These are phyloP conservation scores for Lottia scabra DNA, from an alignment of 2,888 invertebrate genomes.

Conservation along the genomic window DNA sequence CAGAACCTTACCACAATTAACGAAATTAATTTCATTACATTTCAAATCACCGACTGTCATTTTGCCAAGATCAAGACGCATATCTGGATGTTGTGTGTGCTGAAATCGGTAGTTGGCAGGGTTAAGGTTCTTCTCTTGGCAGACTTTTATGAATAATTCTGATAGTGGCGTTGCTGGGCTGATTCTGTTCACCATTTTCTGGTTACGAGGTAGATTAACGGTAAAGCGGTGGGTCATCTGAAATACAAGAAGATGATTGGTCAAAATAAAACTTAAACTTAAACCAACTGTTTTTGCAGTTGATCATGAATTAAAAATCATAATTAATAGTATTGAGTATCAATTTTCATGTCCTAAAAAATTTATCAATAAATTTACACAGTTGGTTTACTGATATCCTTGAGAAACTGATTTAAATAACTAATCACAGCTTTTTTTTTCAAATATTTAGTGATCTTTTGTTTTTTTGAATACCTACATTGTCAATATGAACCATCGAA, in stretches of 20 bases:
- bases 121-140: constrained; percentile 82
- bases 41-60: constrained; percentile 45
- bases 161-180: constrained; percentile 78
- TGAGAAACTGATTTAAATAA: no score
- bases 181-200: constrained; percentile 82
- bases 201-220: constrained; percentile 83
- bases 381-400: no score
- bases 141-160: constrained; percentile 80
- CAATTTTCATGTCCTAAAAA: no score
- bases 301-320: no score
- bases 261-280: not conserved
- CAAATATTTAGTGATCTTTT: no score
- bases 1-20: constrained; percentile 39
- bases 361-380: no score
- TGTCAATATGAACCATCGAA: no score
- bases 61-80: constrained; percentile 34
- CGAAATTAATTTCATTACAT: constrained; percentile 51
- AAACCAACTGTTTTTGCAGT: no score
- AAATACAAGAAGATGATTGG: constrained; percentile 25
- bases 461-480: no score
- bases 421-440: no score
- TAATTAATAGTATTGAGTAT: no score
- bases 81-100: constrained; percentile 77
- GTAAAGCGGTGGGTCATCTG: constrained; percentile 70
- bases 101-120: constrained; percentile 79